Conservation (phyloP, 2,888 invertebrate species). For the Epinotia ramella region DNA sequence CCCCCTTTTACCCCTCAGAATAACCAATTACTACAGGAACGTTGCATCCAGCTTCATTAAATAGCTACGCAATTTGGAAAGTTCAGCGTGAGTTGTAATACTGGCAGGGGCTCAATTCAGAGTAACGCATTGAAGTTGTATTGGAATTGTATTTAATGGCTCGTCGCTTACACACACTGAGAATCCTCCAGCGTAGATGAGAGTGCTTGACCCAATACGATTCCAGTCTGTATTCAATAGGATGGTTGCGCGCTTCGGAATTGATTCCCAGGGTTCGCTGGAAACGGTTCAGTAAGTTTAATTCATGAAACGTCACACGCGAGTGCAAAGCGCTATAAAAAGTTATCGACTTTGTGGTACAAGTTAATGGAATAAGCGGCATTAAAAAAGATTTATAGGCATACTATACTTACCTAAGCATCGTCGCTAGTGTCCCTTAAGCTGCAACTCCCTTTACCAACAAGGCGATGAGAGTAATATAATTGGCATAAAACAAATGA, state of each 20-base stretch:
- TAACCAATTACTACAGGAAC: background rate
- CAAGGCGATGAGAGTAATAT: too few species aligned
- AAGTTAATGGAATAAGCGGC: background rate
- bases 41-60: background rate
- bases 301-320: slow-evolving; percentile 33
- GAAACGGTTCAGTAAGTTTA: slow-evolving; percentile 30
- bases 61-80: background rate
- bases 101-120: background rate
- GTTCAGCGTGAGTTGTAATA: background rate
- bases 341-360: slow-evolving; percentile 26
- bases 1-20: background rate
- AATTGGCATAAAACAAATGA: too few species aligned
- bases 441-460: too few species aligned
- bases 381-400: background rate
- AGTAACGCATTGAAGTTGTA: background rate
- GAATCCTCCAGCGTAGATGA: background rate
- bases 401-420: too few species aligned
- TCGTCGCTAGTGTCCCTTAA: too few species aligned
- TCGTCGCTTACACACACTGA: background rate
- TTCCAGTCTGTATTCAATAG: background rate
- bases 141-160: background rate
- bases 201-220: background rate
- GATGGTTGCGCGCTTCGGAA: background rate
- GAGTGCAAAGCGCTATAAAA: slow-evolving; percentile 36
- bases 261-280: background rate